Conservation (phyloP, 2,888 invertebrate genomes). For the Melieria omissa region DNA sequence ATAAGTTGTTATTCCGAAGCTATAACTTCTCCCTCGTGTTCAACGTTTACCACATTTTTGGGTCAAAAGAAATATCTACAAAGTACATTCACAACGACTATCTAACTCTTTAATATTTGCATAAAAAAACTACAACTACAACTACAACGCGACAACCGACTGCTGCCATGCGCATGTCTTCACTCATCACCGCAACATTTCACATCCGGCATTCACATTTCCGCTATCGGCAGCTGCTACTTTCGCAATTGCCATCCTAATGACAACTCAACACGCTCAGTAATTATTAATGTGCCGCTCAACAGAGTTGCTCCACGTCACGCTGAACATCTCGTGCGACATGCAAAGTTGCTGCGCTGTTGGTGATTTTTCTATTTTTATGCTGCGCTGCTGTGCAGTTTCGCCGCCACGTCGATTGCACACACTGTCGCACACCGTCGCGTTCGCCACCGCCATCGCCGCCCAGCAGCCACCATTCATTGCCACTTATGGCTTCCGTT, state of each 20-base stretch:
- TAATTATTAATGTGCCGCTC: constrained; percentile 50
- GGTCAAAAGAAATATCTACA: too few relatives aligned
- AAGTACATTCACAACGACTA: too few relatives aligned
- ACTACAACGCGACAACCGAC: too few relatives aligned
- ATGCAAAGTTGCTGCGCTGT: constrained; percentile 44
- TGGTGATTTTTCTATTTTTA: not conserved
- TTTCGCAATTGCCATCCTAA: constrained; percentile 27
- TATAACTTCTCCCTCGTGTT: too few relatives aligned
- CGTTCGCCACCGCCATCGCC: constrained; percentile 20
- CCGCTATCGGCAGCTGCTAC: constrained; percentile 45
- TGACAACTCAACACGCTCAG: constrained; percentile 34
- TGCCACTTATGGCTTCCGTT: constrained; percentile 44
- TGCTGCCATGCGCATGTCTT: too few relatives aligned
- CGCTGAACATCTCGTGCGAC: constrained; percentile 40
- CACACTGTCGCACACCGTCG: not conserved
- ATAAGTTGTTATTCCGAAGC: too few relatives aligned
- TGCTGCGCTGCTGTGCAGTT: not conserved
- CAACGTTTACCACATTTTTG: too few relatives aligned
- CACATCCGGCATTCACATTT: constrained; percentile 33
- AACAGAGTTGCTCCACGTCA: constrained; percentile 31
- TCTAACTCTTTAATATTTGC: too few relatives aligned
- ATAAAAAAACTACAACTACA: too few relatives aligned
- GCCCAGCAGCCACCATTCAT: constrained; percentile 18
- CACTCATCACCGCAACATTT: too few relatives aligned
- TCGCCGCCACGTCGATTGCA: not conserved